Conservation (phyloP, 2,113 vertebrate species). For the Origma solitaria region DNA sequence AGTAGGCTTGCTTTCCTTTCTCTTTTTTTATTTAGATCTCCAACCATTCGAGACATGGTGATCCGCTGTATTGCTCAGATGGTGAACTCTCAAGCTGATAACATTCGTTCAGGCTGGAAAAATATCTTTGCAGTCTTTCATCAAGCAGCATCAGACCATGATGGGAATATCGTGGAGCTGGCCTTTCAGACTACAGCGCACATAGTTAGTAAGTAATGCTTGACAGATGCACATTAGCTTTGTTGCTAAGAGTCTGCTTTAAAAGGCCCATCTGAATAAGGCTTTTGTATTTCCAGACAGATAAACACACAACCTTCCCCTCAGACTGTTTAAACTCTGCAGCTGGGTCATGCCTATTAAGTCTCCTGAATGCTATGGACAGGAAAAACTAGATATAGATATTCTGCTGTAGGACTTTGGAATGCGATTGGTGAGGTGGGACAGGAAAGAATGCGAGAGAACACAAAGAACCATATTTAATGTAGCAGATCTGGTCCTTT, state of each 20-base stretch:
- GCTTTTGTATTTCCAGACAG: neutral
- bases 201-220: conserved; percentile 88
- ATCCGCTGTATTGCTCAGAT: conserved; percentile 96
- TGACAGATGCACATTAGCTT: neutral
- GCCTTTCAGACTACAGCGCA: conserved; percentile 95
- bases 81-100: conserved; percentile 94
- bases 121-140: conserved; percentile 98
- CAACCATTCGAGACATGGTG: conserved; percentile 96
- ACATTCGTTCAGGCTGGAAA: conserved; percentile 99
- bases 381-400: neutral
- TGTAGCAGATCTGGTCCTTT: neutral
- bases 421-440: neutral
- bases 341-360: neutral
- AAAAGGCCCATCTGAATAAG: neutral
- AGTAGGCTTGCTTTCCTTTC: neutral
- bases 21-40: conserved; percentile 74
- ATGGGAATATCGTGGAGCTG: conserved; percentile 93
- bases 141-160: conserved; percentile 91
- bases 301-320: neutral
- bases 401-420: neutral
- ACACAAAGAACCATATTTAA: neutral
- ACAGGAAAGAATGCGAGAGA: neutral
- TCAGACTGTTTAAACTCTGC: neutral
- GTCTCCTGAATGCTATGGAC: neutral
- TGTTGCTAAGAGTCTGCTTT: neutral